A percentile compares a stretch with the other conserved stretches of the same genome.
phyloP scores from a whole-genome alignment of 2,888 invertebrate species.

The Danaus chrysippus region DNA sequence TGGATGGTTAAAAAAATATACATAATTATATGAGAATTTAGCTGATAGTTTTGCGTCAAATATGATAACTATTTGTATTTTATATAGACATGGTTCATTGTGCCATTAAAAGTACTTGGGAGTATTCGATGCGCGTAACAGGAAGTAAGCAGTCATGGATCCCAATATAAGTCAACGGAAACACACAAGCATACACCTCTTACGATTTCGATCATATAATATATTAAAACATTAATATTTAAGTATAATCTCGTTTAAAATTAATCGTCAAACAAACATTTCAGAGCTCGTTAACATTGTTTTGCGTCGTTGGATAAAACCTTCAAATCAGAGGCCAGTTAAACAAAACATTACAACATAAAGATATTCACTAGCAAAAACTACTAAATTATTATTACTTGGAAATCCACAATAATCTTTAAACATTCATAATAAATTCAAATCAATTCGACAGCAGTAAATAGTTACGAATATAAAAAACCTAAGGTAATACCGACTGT shows the following conservation, averaged over 20 bases:
- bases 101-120: no score
- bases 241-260: background rate
- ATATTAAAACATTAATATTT: background rate
- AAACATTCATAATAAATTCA: no score
- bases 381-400: background rate
- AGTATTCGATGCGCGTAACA: background rate
- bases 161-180: background rate
- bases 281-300: conserved; percentile 13
- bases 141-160: background rate
- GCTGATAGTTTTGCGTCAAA: no score
- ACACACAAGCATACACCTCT: background rate
- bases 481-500: no score
- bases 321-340: conserved; percentile 24
- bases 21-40: no score
- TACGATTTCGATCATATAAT: background rate
- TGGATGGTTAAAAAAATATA: no score
- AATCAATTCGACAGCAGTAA: no score
- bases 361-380: conserved; percentile 6
- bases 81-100: no score
- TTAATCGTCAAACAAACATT: conserved; percentile 4
- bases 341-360: conserved; percentile 20
- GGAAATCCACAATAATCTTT: no score
- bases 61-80: no score
- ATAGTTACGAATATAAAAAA: no score
- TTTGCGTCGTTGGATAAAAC: conserved; percentile 20